A percentile compares a stretch with the other conserved stretches of the same genome.
Evolutionary conservation across 2,888 invertebrate genomes (phyloP).

Genomic region (Camptogramma bilineatum): DNA sequence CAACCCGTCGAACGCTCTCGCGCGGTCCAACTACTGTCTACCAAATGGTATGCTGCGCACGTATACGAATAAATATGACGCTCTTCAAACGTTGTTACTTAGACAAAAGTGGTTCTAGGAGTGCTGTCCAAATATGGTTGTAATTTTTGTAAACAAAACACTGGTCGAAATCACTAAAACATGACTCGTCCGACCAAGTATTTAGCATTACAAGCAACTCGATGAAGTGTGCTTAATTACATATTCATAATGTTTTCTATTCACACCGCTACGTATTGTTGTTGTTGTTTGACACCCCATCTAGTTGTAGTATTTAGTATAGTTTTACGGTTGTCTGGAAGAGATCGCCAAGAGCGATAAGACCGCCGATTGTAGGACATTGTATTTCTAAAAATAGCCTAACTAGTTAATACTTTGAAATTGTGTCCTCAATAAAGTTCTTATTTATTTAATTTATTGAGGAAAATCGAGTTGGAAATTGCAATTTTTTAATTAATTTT

Average conservation of each 20-base stretch:
- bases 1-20: constrained; percentile 69
- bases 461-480: constrained; percentile 13
- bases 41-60: constrained; percentile 44
- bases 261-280: constrained; percentile 2
- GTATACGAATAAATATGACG: constrained; percentile 49
- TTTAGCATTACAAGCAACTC: constrained; percentile 31
- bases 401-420: no score
- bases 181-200: constrained; percentile 23
- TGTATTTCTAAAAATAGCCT: no score
- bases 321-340: no score
- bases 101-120: constrained; percentile 47
- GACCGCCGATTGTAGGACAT: no score
- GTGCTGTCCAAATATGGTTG: constrained; percentile 46
- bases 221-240: constrained; percentile 23
- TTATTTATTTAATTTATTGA: no score
- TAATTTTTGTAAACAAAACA: constrained; percentile 49
- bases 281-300: no score
- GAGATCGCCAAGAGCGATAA: no score
- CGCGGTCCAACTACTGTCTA: constrained; percentile 64
- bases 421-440: no score
- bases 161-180: constrained; percentile 41
- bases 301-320: no score
- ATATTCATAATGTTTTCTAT: constrained; percentile 29
- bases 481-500: constrained; percentile 23
- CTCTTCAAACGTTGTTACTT: constrained; percentile 50